A percentile compares a stretch with the other conserved stretches of the same genome.
Conservation (phyloP, 2,888 invertebrate genomes). For the Acleris emargana region DNA sequence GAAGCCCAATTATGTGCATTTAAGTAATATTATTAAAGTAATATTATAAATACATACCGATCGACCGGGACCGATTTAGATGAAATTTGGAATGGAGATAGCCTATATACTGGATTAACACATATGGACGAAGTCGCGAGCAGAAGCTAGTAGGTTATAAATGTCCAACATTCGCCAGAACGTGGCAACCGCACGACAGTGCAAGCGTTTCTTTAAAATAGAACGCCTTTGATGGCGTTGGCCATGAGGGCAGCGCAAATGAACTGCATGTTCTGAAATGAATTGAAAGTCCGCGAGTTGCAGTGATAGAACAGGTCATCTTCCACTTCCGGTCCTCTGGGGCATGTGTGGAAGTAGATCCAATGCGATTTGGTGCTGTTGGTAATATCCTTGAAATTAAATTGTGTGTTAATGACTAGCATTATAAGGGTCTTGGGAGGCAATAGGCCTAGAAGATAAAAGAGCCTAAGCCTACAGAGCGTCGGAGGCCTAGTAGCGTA, state of each 20-base stretch:
- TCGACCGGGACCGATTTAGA: too few relatives aligned
- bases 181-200: background rate
- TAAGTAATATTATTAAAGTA: too few relatives aligned
- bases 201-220: slow-evolving; percentile 47
- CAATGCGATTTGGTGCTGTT: slow-evolving; percentile 47
- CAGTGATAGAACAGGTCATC: slow-evolving; percentile 58
- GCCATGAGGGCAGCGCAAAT: slow-evolving; percentile 70
- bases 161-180: background rate
- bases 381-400: slow-evolving; percentile 56
- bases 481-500: too few relatives aligned
- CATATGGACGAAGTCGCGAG: too few relatives aligned
- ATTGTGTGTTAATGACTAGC: background rate
- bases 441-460: too few relatives aligned
- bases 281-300: slow-evolving; percentile 59
- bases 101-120: too few relatives aligned
- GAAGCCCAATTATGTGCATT: too few relatives aligned
- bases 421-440: too few relatives aligned
- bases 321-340: slow-evolving; percentile 63
- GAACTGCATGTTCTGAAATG: slow-evolving; percentile 68
- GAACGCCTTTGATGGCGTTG: slow-evolving; percentile 50
- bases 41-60: too few relatives aligned
- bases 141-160: too few relatives aligned
- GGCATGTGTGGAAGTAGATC: slow-evolving; percentile 72
- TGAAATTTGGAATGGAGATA: too few relatives aligned
- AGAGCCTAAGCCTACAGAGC: too few relatives aligned